These are phyloP conservation scores for Numenius arquata DNA, from an alignment of 2,113 vertebrate species.

Conservation along the genomic window DNA sequence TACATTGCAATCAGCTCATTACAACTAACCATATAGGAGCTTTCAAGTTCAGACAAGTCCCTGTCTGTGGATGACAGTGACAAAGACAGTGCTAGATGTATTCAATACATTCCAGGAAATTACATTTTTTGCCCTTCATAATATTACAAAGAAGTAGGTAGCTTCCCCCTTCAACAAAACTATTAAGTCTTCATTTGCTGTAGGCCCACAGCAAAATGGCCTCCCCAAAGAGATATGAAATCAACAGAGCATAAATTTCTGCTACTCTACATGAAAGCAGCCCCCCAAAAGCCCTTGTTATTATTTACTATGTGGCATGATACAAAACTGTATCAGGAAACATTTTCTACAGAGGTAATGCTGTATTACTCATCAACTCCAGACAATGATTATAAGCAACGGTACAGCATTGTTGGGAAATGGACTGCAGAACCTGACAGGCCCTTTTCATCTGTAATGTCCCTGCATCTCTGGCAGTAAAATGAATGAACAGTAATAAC, in stretches of 20 bases:
- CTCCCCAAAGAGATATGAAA: background rate
- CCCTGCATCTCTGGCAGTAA: background rate
- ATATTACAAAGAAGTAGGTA: background rate
- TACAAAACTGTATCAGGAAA: background rate
- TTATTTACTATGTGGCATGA: background rate
- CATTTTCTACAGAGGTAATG: background rate
- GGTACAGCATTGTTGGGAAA: background rate
- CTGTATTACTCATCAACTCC: background rate
- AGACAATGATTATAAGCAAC: background rate
- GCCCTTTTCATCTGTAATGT: background rate
- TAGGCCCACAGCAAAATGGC: background rate
- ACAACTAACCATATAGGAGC: background rate
- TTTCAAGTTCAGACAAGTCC: background rate
- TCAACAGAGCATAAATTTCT: background rate
- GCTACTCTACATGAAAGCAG: background rate
- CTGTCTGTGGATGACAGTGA: background rate
- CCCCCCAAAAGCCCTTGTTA: background rate
- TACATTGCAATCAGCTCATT: background rate
- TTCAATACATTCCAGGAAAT: conserved; percentile 14
- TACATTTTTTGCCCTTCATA: background rate
- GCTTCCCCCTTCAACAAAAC: background rate
- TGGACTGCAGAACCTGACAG: background rate
- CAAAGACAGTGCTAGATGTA: background rate
- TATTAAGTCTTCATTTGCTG: background rate
- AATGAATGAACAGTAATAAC: background rate